Base-by-base conservation (phyloP, 2,797 vertebrate genomes). In the Amphiprion clarkii region DNA sequence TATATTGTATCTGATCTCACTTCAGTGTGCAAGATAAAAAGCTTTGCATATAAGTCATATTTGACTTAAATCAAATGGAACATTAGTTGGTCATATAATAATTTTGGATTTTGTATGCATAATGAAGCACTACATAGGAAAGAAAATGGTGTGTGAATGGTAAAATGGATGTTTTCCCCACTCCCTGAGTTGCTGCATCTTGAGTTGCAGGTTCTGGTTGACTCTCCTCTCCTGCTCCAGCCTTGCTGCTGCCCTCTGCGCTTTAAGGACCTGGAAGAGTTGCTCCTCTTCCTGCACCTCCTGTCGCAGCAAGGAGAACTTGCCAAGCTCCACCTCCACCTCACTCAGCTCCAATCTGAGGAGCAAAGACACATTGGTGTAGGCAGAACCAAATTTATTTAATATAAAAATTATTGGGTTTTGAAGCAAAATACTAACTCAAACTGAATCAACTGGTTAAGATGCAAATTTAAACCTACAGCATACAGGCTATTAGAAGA, bases 311-410 rank as follows among this genome's bases (percentile, higher is more conserved):
- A 7, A 71, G 17, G 92, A 66, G 0, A 94, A 87, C 75, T 84
- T 95, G 71, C 92, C 90, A 75, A 95, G 90, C 33, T 96, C 91
- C 10, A 95, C 83, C 78, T 96, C 95, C 48, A 95, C 73, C 76
- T 94, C 87, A 92, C 91, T 96, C 87, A 96, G 74, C 81, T 95
- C 84, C 82, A 90, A 63, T 69, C 95, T 96, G 79, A 69, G 17
- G 33, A 73, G 31, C 13, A 56, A 67, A n/a, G 53, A 75, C 17
- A 74, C 2, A 74, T 51, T 40, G 14, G 59, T 56, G 51, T 48
- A 51, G 55, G 72, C 21, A 79, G 65, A 73, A 76, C 11, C 40
- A 49, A 27, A 56, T 57, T 12, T 11, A 31, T 1, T 62, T 29
- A 29, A 16, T 19, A 21, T 29, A 6, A 42, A 6, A 2, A 69